These are phyloP conservation scores for Hirudinaria manillensis DNA, from an alignment of 2,888 invertebrate species.

Conservation along the genomic window DNA sequence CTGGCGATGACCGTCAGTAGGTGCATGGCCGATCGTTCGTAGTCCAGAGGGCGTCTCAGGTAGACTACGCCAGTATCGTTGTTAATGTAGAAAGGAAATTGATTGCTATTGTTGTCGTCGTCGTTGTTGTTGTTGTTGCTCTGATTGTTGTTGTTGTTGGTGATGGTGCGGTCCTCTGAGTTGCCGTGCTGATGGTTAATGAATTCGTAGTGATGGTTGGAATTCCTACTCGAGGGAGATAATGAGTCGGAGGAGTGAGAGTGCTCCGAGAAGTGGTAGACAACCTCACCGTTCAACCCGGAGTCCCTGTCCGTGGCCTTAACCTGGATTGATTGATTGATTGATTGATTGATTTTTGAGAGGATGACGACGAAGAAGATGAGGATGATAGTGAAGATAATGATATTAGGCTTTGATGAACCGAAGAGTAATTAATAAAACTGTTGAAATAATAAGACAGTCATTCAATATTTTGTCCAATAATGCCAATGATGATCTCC, in stretches of 20 bases:
- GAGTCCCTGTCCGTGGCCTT: constrained; percentile 39
- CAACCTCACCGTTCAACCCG: constrained; percentile 38
- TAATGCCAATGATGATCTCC: no score
- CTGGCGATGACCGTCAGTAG: constrained; percentile 36
- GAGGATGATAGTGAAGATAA: no score
- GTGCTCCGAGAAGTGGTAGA: constrained; percentile 37
- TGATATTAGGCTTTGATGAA: no score
- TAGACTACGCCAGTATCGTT: constrained; percentile 35
- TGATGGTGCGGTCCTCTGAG: neutral
- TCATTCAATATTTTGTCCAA: no score
- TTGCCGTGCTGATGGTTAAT: neutral
- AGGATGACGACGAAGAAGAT: no score
- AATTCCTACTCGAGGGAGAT: neutral
- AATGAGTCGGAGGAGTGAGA: constrained; percentile 31
- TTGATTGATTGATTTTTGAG: neutral
- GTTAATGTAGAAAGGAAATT: constrained; percentile 33
- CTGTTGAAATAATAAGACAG: no score
- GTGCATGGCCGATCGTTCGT: constrained; percentile 34
- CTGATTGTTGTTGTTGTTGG: neutral
- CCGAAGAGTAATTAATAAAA: no score
- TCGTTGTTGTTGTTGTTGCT: constrained; percentile 15
- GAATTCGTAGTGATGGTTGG: neutral
- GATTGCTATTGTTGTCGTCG: neutral
- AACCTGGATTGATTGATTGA: constrained; percentile 27
- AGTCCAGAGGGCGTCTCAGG: constrained; percentile 35